Base-by-base conservation (phyloP, 2,113 vertebrate genomes). In the Crotophaga sulcirostris region DNA sequence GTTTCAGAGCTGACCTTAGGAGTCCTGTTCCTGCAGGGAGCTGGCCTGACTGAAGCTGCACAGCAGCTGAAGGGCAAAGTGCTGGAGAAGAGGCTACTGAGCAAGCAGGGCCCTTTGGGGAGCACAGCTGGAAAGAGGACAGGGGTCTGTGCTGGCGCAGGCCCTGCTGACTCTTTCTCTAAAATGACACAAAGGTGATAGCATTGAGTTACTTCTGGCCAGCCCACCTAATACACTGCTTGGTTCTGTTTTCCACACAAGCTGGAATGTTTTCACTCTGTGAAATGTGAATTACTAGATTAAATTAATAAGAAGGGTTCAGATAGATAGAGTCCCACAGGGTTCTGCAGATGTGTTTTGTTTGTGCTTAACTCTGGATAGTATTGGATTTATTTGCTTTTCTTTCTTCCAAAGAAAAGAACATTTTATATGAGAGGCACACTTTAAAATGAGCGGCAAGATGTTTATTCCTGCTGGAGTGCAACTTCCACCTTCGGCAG, bases 1-100 rank as follows among this genome's bases (percentile, higher is more conserved):
- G 1, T 5, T 4, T 33, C 9, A 1, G 56, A 76, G 87, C 69
- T 1, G 1, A 3, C 29, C 63, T 55, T 2, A 3, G 33, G 38
- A 31, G 13, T 4, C 34, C 58, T 1, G 0, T 16, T n/a, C 16
- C 68, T 33, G 29, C 12, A 0, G 0, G 10, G 59, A 60, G 31
- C 68, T 18, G 74, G 25, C 20, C 55, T 45, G 55, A 2, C 19
- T 11, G 1, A 21, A 47, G 36, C 72, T 64, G 15, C 6, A 0
- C 20, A 12, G 55, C 38, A 31, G 75, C 86, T 17, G 9, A 26
- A 42, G 76, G 67, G 72, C 44, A 34, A 10, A 83, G 86, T 11
- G 70, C 83, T 73, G 47, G n/a, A 26, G 84, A 45, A 74, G 63
- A 0, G 0, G 74, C 84, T 87, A 68, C 75, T 19, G 4, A 29